Base-by-base conservation (phyloP, 1,140 invertebrate species). In the Philaenus spumarius region DNA sequence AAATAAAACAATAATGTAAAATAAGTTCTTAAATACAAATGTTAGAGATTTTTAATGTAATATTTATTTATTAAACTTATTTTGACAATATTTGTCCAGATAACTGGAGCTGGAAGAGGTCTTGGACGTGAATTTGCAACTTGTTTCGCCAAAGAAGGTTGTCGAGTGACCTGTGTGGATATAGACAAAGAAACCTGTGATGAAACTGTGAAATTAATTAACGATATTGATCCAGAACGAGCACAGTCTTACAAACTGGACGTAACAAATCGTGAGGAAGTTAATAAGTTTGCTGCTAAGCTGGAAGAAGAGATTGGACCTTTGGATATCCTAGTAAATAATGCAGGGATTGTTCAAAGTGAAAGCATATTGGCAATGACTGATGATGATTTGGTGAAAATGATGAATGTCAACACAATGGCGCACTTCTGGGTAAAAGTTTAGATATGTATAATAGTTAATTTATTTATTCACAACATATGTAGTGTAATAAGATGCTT, bases 51-150 rank as follows among this genome's bases (percentile, higher is more conserved):
- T n/a, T n/a, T n/a, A n/a, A n/a, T n/a, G n/a, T n/a, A n/a, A n/a
- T n/a, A n/a, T n/a, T n/a, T n/a, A n/a, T n/a, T n/a, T n/a, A n/a
- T n/a, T n/a, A n/a, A n/a, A n/a, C n/a, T n/a, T n/a, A n/a, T n/a
- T n/a, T n/a, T n/a, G n/a, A n/a, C 3, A 30, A 30, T 30, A 30
- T 30, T 30, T 30, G 9, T 72, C 35, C 66, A 86, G 83, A 75
- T 87, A 12, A 80, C 86, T 51, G 86, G 86, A 26, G 79, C 83
- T 47, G 84, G 83, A 26, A 72, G 83, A 67, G 86, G 85, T 14
- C 75, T 89, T 39, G 86, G 86, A 1, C 73, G 76, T 64, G 82
- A 85, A 69, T 72, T 87, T 46, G 80, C 83, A 0, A 72, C 83
- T 57, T 77, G 82, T 65, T 71, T 88, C 45, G 77, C 81, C 12